Evolutionary conservation across 1,140 invertebrate genomes (phyloP), one percentile per base, ranked within the genome.

Genomic region (Drosophila bocki): DNA sequence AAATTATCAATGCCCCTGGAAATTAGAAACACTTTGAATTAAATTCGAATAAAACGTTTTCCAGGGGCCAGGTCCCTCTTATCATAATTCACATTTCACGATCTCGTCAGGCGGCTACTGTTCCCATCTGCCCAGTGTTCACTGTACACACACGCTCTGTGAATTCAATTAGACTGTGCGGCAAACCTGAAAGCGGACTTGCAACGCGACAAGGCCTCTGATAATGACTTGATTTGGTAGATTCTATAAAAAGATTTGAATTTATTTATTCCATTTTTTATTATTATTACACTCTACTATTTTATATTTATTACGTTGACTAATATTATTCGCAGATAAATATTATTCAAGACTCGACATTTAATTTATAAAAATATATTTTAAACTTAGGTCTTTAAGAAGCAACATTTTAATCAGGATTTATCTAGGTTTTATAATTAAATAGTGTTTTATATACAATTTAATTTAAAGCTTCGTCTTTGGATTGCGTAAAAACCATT

Each of bases 11-110:
- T 67, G 72, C 69, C 78, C 67, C 37, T 50, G 42, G 58, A 80
- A 87, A 92, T 92, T 91, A 70, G 81, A 80, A 91, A 92, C 85
- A 91, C 86, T 91, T 75, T 75, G 81, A 78, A 92, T 88, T 80
- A 91, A 91, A 91, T 85, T 79, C 85, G 58, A 86, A 91, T 92
- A 87, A 91, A 92, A 82, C 75, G 75, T 75, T 88, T 82, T 80
- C 57, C 42, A 32, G 60, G 22, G 42, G 26, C 12, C 42, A 68
- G 32, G 35, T 35, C 39, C 7, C 62, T 32, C 37, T 44, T 6
- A 29, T 41, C 22, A 42, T 72, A 59, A 7, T 29, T 50, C 26
- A 17, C 45, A 37, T 59, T 69, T 71, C 51, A 71, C 37, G 45
- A 17, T 11, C 44, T 60, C 39, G 69, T 41, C 51, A 35, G 67